Percentiles rank a stretch among this genome's conserved stretches.
phyloP scores from a whole-genome alignment of 2,888 invertebrate species.

The Punctoribates punctum region DNA sequence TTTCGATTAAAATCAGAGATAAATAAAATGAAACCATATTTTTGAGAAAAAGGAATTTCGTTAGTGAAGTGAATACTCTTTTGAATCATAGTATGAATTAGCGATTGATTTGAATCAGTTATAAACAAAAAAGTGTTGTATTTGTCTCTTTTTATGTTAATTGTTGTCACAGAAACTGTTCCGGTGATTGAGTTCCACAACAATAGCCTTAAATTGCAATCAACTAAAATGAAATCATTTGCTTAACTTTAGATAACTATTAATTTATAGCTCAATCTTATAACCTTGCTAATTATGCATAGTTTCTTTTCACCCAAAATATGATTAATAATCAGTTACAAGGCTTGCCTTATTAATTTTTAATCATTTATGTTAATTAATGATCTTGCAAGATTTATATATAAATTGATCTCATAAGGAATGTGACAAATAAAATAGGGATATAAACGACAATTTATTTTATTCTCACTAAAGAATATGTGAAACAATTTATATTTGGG shows the following conservation, averaged over 20 bases:
- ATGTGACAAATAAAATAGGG: too few relatives aligned
- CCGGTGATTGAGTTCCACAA: conserved; percentile 8
- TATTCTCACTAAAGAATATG: too few relatives aligned
- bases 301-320: too few relatives aligned
- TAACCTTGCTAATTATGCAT: too few relatives aligned
- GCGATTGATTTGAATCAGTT: not conserved
- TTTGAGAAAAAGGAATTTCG: not conserved
- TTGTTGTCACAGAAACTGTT: conserved; percentile 34
- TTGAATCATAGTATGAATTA: not conserved
- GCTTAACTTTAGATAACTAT: not conserved
- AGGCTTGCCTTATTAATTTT: too few relatives aligned
- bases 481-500: too few relatives aligned
- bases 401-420: too few relatives aligned
- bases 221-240: conserved; percentile 15
- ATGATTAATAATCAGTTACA: too few relatives aligned
- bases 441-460: too few relatives aligned
- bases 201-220: not conserved
- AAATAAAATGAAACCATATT: conserved; percentile 22
- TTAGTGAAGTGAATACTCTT: not conserved
- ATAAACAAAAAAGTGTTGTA: not conserved
- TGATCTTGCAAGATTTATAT: too few relatives aligned
- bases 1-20: conserved; percentile 1
- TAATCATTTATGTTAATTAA: too few relatives aligned
- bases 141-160: not conserved
- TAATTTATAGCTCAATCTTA: not conserved